These are phyloP conservation scores for Stenodema calcarata DNA, from an alignment of 2,888 invertebrate species.

Conservation along the genomic window DNA sequence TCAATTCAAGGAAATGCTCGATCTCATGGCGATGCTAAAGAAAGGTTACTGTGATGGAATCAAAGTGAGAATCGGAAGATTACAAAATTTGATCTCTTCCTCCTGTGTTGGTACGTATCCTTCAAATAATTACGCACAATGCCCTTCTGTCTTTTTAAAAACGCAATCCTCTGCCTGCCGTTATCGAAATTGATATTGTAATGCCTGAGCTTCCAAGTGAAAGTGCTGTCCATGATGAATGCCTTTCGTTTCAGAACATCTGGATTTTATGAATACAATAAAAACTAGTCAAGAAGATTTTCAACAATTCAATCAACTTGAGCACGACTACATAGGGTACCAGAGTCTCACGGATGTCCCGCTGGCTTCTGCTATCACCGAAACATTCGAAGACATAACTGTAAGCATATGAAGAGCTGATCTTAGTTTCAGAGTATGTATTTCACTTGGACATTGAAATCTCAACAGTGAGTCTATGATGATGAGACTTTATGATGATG, in stretches of 20 bases:
- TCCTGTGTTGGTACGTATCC: slow-evolving; percentile 82
- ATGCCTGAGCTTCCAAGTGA: too few species aligned
- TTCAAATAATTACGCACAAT: too few species aligned
- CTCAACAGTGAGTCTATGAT: too few species aligned
- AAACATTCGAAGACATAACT: slow-evolving; percentile 24
- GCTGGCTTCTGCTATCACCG: slow-evolving; percentile 67
- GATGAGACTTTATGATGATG: too few species aligned
- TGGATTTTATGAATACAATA: slow-evolving; percentile 88
- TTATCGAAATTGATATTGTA: too few species aligned
- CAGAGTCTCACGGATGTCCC: slow-evolving; percentile 96
- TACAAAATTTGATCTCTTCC: slow-evolving; percentile 96
- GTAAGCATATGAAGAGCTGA: neutral
- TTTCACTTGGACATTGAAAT: too few species aligned
- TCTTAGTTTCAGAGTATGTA: too few species aligned
- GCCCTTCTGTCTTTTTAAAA: too few species aligned
- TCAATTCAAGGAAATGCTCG: slow-evolving; percentile 95
- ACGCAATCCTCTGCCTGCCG: too few species aligned
- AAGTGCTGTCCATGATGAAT: too few species aligned
- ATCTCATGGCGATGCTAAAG: slow-evolving; percentile 94
- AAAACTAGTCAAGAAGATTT: slow-evolving; percentile 79
- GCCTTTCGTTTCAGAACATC: slow-evolving; percentile 73
- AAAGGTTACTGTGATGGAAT: slow-evolving; percentile 96
- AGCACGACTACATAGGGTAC: slow-evolving; percentile 92
- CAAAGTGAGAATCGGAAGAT: slow-evolving; percentile 90
- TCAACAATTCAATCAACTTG: slow-evolving; percentile 84